Base-by-base conservation (phyloP, 2,888 invertebrate genomes). In the Sinelater perroti region DNA sequence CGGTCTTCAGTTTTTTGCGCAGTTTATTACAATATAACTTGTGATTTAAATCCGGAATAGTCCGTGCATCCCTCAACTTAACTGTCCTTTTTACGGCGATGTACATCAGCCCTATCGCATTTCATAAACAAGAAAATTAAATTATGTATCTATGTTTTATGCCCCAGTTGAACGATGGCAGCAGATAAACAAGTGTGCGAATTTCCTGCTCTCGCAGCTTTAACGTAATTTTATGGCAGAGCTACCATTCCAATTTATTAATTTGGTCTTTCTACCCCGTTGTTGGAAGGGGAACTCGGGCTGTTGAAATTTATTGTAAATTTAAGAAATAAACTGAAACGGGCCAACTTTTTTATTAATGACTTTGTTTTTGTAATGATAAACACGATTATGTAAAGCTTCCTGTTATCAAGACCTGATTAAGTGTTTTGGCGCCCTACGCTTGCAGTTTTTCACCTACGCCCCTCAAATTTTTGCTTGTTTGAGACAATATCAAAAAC, bases 211-310 rank as follows among this genome's bases (percentile, higher is more conserved):
- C 18, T 38, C 40, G 20, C 50, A 38, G 50, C 31, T 18, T 50
- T 50, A 50, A 50, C 52, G 18, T 52, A 21, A 52, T 52, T 44
- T 52, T 52, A 52, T 52, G 35, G 31, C 31, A 30, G 21, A 35
- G 42, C 40, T 55, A 49, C 40, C 47, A 49, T 47, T 55, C 47
- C 46, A 46, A 47, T 55, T 55, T 55, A 49, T 38, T 18, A 51
- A 45, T 53, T 36, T 26, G 17, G 18, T 46, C 44, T 36, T 33
- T 53, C 46, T 45, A 33, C 45, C 46, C 36, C 28, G 45, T 45
- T 53, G 35, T 53, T 28, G 21, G 36, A 44, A 7, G 16, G 28
- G 36, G 46, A 11, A 53, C 17, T 30, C 44, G 44, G 30, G 13
- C 18, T 8, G 28, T 11, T 44, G 30, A 44, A 30, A 44, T 44